Evolutionary conservation across 2,113 vertebrate species (phyloP).

Genomic region (Hippocampus mohnikei): DNA sequence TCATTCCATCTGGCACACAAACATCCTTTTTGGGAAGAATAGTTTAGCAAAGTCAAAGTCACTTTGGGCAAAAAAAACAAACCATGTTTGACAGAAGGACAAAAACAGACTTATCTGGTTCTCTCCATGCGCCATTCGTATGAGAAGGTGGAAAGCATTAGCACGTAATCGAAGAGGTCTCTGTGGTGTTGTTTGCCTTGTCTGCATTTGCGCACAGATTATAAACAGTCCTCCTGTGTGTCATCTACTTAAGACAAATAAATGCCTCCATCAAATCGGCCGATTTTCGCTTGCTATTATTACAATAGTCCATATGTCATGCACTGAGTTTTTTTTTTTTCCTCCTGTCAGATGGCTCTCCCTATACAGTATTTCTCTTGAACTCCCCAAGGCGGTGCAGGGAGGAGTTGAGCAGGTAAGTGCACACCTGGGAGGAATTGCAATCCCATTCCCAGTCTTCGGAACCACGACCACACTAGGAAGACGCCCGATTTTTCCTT

Average conservation of each 20-base stretch:
- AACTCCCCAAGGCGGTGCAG: no score
- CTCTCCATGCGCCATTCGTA: neutral
- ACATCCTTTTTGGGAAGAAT: conserved; percentile 1
- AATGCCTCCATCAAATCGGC: neutral
- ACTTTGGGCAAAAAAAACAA: neutral
- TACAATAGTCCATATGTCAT: neutral
- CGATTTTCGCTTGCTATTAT: neutral
- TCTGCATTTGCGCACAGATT: neutral
- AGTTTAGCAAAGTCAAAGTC: conserved; percentile 11
- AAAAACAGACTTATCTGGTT: neutral
- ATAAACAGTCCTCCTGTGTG: neutral
- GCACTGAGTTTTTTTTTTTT: neutral
- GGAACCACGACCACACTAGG: no score
- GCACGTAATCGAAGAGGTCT: neutral
- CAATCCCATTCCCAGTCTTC: no score
- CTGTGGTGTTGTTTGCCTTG: neutral
- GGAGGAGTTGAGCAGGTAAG: no score
- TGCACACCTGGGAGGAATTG: no score
- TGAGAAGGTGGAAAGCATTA: neutral
- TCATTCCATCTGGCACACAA: conserved; percentile 8
- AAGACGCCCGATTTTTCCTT: no score
- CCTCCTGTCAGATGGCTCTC: neutral
- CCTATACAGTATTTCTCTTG: neutral
- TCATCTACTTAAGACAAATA: neutral
- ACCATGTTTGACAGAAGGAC: neutral